Conservation (phyloP, 2,113 vertebrate genomes). For the Microcebus tavaratra region DNA sequence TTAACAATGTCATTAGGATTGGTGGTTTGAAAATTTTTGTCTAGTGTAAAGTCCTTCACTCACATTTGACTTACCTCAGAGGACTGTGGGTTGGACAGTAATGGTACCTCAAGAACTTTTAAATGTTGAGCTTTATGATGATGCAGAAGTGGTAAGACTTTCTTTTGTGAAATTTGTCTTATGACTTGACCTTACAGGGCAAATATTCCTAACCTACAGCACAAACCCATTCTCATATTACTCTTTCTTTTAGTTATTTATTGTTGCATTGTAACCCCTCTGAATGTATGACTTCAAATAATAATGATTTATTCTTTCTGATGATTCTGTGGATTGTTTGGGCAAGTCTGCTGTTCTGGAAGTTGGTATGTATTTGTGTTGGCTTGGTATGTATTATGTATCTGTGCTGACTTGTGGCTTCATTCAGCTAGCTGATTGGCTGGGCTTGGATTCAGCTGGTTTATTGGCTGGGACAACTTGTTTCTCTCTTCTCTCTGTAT, state of each 20-base stretch:
- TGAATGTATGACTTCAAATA: neutral
- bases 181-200: slow-evolving; percentile 48
- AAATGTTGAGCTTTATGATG: neutral
- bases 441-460: neutral
- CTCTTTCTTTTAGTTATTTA: neutral
- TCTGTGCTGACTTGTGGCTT: neutral
- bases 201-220: neutral
- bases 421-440: neutral
- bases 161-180: slow-evolving; percentile 27
- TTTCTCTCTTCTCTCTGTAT: neutral
- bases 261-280: neutral
- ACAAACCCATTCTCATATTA: neutral
- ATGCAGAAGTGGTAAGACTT: neutral
- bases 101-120: neutral
- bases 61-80: neutral
- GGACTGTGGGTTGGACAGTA: neutral
- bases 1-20: neutral
- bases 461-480: neutral
- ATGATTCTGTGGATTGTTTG: neutral
- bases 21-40: slow-evolving; percentile 6
- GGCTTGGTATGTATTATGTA: neutral
- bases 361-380: neutral
- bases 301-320: neutral
- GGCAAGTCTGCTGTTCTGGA: neutral
- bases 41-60: neutral